These are phyloP conservation scores for Drosophila anomalata DNA, from an alignment of 2,888 invertebrate species.

Conservation along the genomic window DNA sequence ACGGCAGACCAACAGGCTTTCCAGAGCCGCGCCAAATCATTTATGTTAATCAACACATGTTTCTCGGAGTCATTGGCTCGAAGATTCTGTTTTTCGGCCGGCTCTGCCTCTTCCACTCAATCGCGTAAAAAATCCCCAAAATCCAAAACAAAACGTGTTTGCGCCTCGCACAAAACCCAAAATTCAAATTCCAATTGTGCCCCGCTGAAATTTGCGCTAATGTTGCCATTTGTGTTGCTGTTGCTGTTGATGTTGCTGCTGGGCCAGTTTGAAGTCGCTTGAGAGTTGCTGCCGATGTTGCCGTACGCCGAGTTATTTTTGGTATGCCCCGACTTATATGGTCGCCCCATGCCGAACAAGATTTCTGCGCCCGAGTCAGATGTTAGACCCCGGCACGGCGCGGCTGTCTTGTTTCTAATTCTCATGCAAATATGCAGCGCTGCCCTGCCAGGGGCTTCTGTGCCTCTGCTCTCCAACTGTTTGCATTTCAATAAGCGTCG, in stretches of 20 bases:
- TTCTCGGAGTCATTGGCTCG: slow-evolving; percentile 73
- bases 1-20: slow-evolving; percentile 41
- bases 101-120: slow-evolving; percentile 35
- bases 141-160: slow-evolving; percentile 61
- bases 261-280: slow-evolving; percentile 64
- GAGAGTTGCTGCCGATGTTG: slow-evolving; percentile 56
- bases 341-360: slow-evolving; percentile 66
- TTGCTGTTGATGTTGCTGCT: slow-evolving; percentile 66
- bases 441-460: slow-evolving; percentile 33
- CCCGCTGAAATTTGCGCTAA: slow-evolving; percentile 76
- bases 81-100: slow-evolving; percentile 40
- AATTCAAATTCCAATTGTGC: slow-evolving; percentile 70
- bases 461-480: slow-evolving; percentile 63
- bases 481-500: slow-evolving; percentile 51
- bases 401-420: slow-evolving; percentile 72
- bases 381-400: slow-evolving; percentile 47
- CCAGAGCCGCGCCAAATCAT: slow-evolving; percentile 66
- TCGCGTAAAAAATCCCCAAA: slow-evolving; percentile 55
- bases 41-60: slow-evolving; percentile 79
- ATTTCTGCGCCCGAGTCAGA: slow-evolving; percentile 57
- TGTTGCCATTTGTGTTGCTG: slow-evolving; percentile 72
- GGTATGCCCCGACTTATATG: slow-evolving; percentile 64
- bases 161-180: slow-evolving; percentile 56
- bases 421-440: slow-evolving; percentile 75
- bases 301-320: slow-evolving; percentile 62